Conservation (phyloP, 2,113 vertebrate species). For the Ophthalmolycus amberensis region DNA sequence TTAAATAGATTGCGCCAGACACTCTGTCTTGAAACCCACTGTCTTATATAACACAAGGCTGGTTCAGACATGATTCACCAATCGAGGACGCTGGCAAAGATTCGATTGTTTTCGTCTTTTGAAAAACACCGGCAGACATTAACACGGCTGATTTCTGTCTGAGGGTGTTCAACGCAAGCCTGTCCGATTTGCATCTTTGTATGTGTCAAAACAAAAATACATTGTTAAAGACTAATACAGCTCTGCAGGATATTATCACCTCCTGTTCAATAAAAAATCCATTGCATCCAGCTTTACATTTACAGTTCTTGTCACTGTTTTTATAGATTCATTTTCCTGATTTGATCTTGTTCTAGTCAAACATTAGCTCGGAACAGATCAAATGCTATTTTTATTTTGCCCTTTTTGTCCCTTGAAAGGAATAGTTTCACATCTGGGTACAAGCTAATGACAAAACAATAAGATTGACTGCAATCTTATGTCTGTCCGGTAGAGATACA, state of each 20-base stretch:
- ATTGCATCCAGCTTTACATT: not conserved
- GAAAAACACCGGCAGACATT: constrained; percentile 19
- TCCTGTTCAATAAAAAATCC: not conserved
- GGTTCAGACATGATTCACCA: constrained; percentile 45
- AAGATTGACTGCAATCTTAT: not conserved
- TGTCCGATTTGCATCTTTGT: not conserved
- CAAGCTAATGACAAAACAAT: not conserved
- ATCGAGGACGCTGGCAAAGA: constrained; percentile 24
- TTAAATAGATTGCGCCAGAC: constrained; percentile 66
- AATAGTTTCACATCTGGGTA: not conserved
- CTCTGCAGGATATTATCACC: not conserved
- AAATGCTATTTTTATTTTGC: not conserved
- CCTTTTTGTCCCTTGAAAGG: not conserved
- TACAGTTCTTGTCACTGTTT: not conserved
- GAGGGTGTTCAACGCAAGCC: not conserved
- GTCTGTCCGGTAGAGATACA: not conserved
- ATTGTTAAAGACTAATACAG: not conserved
- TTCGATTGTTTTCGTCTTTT: constrained; percentile 35
- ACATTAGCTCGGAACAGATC: not conserved
- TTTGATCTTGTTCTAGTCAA: not conserved
- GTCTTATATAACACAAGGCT: constrained; percentile 58
- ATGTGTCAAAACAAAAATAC: constrained; percentile 3
- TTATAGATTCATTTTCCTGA: not conserved
- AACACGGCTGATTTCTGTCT: constrained; percentile 15
- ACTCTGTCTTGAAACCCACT: constrained; percentile 26